Conservation (phyloP, 2,797 vertebrate genomes). For the Syngnathus acus region DNA sequence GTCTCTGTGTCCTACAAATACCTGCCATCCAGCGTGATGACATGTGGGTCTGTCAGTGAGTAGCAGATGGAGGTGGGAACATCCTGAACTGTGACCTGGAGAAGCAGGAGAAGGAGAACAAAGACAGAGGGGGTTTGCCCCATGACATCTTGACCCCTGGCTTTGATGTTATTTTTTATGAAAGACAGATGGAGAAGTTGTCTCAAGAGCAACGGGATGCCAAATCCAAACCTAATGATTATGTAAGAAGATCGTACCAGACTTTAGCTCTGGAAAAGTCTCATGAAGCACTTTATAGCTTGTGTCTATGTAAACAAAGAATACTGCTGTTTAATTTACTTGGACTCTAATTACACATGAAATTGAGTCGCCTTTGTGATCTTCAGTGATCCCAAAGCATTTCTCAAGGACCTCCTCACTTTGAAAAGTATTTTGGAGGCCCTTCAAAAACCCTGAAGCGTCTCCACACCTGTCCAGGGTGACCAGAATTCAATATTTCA, state of each 20-base stretch:
- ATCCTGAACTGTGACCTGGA: slow-evolving; percentile 68
- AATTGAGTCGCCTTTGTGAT: not conserved
- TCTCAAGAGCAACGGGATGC: slow-evolving; percentile 25
- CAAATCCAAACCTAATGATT: slow-evolving; percentile 13
- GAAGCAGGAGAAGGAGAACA: slow-evolving; percentile 19
- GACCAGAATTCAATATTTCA: not conserved
- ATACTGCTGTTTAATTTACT: not conserved
- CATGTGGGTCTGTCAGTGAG: slow-evolving; percentile 75
- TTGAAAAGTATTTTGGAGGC: not conserved
- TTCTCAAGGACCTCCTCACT: not conserved
- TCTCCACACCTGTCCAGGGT: not conserved
- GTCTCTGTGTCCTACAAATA: slow-evolving; percentile 35
- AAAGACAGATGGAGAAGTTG: slow-evolving; percentile 46
- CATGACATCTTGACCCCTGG: slow-evolving; percentile 16
- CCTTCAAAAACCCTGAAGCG: not conserved
- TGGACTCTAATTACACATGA: not conserved
- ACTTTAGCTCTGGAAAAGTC: slow-evolving; percentile 4
- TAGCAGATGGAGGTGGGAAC: slow-evolving; percentile 71
- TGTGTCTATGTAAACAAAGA: not conserved
- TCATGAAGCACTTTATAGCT: not conserved
- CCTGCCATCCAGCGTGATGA: slow-evolving; percentile 77
- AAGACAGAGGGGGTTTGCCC: slow-evolving; percentile 18
- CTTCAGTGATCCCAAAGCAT: slow-evolving; percentile 1
- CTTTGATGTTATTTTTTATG: slow-evolving; percentile 48
- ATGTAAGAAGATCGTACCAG: not conserved